Percentiles rank a stretch among this genome's conserved stretches.
phyloP scores from a whole-genome alignment of 2,113 vertebrate species.

The Physeter macrocephalus region DNA sequence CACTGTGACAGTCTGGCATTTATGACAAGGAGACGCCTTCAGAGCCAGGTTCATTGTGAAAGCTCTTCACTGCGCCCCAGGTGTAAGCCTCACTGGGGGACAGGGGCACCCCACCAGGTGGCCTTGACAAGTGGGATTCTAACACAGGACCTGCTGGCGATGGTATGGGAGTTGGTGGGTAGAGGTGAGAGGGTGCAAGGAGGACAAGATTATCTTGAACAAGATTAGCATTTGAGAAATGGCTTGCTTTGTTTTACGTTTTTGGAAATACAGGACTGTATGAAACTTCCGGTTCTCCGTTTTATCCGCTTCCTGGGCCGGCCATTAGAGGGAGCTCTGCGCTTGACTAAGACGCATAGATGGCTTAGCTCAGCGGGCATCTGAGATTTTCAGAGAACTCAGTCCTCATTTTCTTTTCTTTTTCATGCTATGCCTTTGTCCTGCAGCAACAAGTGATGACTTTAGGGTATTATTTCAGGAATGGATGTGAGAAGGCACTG shows the following conservation, averaged over 20 bases:
- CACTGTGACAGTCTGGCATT: not conserved
- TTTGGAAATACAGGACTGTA: not conserved
- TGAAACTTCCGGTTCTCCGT: not conserved
- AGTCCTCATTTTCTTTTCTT: not conserved
- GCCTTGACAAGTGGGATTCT: not conserved
- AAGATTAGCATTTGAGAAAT: not conserved
- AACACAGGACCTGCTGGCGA: not conserved
- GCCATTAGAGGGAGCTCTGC: slow-evolving; percentile 63
- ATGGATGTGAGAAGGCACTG: not conserved
- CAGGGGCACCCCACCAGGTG: not conserved
- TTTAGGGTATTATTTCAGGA: slow-evolving; percentile 33
- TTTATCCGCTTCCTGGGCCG: not conserved
- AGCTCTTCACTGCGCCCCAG: not conserved
- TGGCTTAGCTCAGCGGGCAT: not conserved
- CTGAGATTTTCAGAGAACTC: not conserved
- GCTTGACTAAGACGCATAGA: not conserved
- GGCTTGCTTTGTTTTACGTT: not conserved
- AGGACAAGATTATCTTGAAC: not conserved
- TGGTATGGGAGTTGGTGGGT: not conserved
- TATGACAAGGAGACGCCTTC: not conserved
- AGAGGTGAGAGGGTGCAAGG: not conserved
- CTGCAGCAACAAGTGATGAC: slow-evolving; percentile 46
- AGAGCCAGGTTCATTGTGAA: not conserved
- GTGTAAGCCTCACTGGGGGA: not conserved
- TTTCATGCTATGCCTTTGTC: slow-evolving; percentile 13